Conservation (phyloP, 2,113 vertebrate species). For the human (Homo sapiens) region GRCh38 chr7:116416001-116416500, state of each 20-base stretch:
- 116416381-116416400: neutral
- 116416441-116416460: neutral
- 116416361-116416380: constrained; percentile 35
- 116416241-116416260: neutral
- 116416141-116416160: constrained; percentile 10
- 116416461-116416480: neutral
- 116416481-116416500: neutral
- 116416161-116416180: neutral
- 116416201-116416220: constrained; percentile 20
- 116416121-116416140: neutral
- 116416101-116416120: neutral
- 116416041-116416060: neutral
- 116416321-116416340: neutral
- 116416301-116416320: constrained; percentile 44
- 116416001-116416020: constrained; percentile 12
- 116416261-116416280: constrained; percentile 39
- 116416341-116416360: constrained; percentile 28
- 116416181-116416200: neutral
- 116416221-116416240: neutral
- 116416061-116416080: neutral
- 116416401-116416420: neutral
- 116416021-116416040: neutral
- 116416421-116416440: neutral
- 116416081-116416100: neutral
- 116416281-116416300: constrained; percentile 63